A percentile compares a stretch with the other conserved stretches of the same genome.
Conservation (phyloP, 1,140 invertebrate species). For the Tribolium castaneum region DNA sequence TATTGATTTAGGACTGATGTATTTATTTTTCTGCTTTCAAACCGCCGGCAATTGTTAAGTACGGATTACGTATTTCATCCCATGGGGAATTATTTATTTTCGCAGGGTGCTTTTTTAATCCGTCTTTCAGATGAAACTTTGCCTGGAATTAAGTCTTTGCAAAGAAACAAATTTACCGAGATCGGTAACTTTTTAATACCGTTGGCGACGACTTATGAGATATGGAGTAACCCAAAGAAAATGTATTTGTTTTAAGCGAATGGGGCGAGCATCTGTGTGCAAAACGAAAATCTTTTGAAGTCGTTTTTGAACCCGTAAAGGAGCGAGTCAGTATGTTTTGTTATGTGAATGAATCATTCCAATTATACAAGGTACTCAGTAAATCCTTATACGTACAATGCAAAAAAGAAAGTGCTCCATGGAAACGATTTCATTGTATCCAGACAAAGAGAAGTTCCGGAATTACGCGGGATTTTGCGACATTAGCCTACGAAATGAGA, state of each 20-base stretch:
- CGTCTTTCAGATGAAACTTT: constrained; percentile 5
- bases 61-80: constrained; percentile 12
- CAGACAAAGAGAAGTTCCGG: constrained; percentile 23
- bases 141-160: neutral
- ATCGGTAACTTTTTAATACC: constrained; percentile 26
- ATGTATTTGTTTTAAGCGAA: constrained; percentile 9
- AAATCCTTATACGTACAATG: constrained; percentile 20
- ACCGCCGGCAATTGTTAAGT: neutral
- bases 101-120: neutral
- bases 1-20: neutral
- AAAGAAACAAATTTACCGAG: neutral
- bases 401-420: constrained; percentile 28
- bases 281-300: constrained; percentile 14
- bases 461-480: constrained; percentile 33
- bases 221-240: neutral
- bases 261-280: neutral
- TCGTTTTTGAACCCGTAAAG: neutral
- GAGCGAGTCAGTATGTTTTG: constrained; percentile 18
- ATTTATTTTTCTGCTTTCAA: constrained; percentile 11
- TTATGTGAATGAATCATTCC: constrained; percentile 14
- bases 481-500: constrained; percentile 33
- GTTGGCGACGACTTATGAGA: constrained; percentile 6
- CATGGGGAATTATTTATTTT: constrained; percentile 10
- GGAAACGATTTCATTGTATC: constrained; percentile 35
- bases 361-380: constrained; percentile 22